These are phyloP conservation scores for Prolemur simus DNA, from an alignment of 2,113 vertebrate species.

Conservation along the genomic window DNA sequence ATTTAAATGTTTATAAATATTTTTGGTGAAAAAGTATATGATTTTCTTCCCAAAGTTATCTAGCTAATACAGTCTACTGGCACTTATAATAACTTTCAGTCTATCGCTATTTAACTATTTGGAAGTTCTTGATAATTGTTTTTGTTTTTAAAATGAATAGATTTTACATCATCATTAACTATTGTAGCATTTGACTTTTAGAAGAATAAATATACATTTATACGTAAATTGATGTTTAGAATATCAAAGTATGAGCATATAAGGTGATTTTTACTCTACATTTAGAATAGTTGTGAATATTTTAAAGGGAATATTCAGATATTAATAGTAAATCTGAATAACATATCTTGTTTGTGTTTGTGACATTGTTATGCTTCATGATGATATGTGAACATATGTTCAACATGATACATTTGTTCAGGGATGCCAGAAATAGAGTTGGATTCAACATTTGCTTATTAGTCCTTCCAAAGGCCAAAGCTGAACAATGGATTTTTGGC, in stretches of 20 bases:
- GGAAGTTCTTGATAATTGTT: not conserved
- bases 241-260: not conserved
- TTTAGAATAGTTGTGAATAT: not conserved
- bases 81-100: not conserved
- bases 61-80: not conserved
- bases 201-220: not conserved
- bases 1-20: slow-evolving; percentile 3
- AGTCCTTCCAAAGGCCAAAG: not conserved
- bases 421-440: not conserved
- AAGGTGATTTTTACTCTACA: not conserved
- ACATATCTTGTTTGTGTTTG: not conserved
- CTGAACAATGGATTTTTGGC: not conserved
- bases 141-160: slow-evolving; percentile 18
- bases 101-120: not conserved
- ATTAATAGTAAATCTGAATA: not conserved
- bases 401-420: not conserved
- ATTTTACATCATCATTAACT: not conserved
- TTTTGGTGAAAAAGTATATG: not conserved
- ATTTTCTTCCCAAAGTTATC: not conserved
- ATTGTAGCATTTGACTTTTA: not conserved
- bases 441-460: not conserved
- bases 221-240: not conserved
- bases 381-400: not conserved
- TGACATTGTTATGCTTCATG: not conserved
- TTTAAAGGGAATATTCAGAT: not conserved